These are phyloP conservation scores for Sitta europaea DNA, from an alignment of 2,113 vertebrate species.

Conservation along the genomic window DNA sequence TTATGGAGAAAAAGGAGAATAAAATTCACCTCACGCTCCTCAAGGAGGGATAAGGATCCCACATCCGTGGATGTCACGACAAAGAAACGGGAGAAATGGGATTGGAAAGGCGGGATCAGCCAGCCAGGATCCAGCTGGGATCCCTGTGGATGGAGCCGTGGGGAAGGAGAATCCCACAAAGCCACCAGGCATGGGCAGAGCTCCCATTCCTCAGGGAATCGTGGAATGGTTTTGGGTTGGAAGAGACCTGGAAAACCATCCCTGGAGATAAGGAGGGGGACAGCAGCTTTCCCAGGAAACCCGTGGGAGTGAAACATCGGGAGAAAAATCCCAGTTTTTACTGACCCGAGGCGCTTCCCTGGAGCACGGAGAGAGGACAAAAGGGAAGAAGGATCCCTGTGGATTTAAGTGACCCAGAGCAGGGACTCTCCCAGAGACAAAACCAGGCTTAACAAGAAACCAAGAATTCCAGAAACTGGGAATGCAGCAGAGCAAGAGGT, in stretches of 20 bases:
- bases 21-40: fast-evolving
- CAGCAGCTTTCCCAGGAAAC: neutral
- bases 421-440: neutral
- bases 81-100: neutral
- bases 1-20: fast-evolving
- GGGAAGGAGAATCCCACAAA: neutral
- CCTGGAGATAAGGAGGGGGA: neutral
- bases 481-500: neutral
- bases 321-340: neutral
- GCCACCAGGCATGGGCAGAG: fast-evolving
- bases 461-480: neutral
- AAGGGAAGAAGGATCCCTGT: neutral
- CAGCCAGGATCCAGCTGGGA: neutral
- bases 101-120: neutral
- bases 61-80: fast-evolving
- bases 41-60: neutral
- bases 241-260: neutral
- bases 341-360: neutral
- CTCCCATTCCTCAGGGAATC: neutral
- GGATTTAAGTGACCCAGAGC: neutral
- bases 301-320: fast-evolving
- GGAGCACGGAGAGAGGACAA: fast-evolving
- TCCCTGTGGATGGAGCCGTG: neutral
- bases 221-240: neutral
- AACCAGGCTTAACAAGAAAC: neutral